Evolutionary conservation across 2,888 invertebrate species (phyloP).

Genomic region (Lepidochitona cinerea): DNA sequence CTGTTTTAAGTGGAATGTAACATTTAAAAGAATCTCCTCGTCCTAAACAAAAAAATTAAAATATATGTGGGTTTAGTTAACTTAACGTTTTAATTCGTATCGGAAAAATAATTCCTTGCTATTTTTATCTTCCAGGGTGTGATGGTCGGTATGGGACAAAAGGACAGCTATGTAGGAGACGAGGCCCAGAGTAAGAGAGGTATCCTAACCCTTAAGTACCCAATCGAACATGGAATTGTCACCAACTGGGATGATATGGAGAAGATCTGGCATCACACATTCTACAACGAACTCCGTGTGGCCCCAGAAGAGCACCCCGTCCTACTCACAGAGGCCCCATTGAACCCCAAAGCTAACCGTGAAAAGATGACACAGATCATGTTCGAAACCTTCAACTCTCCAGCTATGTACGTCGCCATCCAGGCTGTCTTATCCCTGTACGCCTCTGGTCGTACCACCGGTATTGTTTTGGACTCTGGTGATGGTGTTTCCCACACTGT

Average conservation of each 20-base stretch:
- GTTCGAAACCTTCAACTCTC: background rate
- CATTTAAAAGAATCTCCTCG: too few species aligned
- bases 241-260: background rate
- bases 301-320: background rate
- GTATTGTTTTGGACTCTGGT: conserved; percentile 74
- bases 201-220: background rate
- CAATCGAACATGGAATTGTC: background rate
- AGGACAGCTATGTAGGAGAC: conserved; percentile 67
- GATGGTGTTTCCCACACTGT: conserved; percentile 96
- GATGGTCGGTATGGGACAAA: conserved; percentile 98
- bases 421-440: conserved; percentile 77
- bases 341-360: background rate
- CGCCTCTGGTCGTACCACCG: conserved; percentile 96
- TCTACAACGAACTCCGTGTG: background rate
- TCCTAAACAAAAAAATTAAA: too few species aligned
- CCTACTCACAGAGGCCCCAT: background rate
- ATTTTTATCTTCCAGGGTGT: conserved; percentile 62
- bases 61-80: too few species aligned
- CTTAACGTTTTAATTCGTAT: too few species aligned
- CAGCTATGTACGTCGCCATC: background rate
- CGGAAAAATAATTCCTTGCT: too few species aligned
- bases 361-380: background rate
- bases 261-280: background rate
- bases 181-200: background rate
- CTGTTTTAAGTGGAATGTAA: too few species aligned